Evolutionary conservation across 2,113 vertebrate species (phyloP), one percentile per base, ranked within the genome.

Genomic region (Phalacrocorax pelagicus): DNA sequence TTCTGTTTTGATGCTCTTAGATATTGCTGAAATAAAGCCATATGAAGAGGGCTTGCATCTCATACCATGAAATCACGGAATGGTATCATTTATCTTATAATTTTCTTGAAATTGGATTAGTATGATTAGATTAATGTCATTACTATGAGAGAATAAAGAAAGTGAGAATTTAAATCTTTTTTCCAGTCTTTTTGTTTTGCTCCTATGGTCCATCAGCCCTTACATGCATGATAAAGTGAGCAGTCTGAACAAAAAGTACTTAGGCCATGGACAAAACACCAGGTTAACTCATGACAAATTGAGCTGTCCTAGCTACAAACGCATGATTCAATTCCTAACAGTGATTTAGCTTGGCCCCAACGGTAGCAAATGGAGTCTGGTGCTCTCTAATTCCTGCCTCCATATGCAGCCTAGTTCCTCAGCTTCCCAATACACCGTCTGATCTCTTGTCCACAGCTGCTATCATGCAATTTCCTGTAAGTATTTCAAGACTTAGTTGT

Each of bases 321-420:
- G 4, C 59, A 18, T 23, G n/a, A 62, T n/a, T 42, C 46, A 73
- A 0, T 30, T 91, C 32, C 63, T 58, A 55, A 13, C 70, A 74
- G 55, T 24, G 47, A 44, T 59, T 73, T 58, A 66, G 19, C 52
- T n/a, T 67, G 83, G 47, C 69, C 38, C 55, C 47, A 58, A 1
- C 16, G n/a, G 66, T 4, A 26, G 59, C 42, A 30, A 27, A 36
- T 4, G 23, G 69, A 81, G 11, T 5, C 44, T 4, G 0, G 13
- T 32, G 69, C 38, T 73, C 24, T 77, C 12, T 27, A 3, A 8
- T 7, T 27, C 57, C 72, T 81, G 55, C 19, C 32, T 42, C 34
- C 0, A 0, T 29, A 7, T 14, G 3, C 62, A 51, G 42, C 17
- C 51, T n/a, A 2, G 36, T 88, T 58, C 47, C 46, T 36, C 67